These are phyloP conservation scores for Petaurus breviceps DNA, from an alignment of 2,113 vertebrate genomes.

Conservation along the genomic window DNA sequence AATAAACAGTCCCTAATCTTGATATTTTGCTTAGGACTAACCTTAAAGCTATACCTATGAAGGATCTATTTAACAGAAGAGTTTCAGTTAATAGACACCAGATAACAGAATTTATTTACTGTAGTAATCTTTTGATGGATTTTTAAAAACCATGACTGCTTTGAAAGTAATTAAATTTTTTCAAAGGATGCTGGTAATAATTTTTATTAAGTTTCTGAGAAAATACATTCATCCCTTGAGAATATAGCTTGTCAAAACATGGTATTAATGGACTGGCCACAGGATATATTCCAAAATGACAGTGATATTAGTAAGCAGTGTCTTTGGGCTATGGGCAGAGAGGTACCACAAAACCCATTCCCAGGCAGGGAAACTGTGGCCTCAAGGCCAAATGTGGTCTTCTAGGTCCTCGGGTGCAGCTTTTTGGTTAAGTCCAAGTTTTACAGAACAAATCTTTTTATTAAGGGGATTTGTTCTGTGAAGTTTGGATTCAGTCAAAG, in stretches of 20 bases:
- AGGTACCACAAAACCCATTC: background rate
- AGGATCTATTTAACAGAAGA: background rate
- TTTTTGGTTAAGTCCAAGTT: too few species aligned
- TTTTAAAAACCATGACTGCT: background rate
- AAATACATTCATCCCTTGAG: background rate
- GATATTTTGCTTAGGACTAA: conserved; percentile 4
- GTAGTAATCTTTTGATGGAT: background rate
- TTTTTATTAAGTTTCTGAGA: background rate
- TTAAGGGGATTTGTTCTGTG: too few species aligned
- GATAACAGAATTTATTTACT: background rate
- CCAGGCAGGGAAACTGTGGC: too few species aligned
- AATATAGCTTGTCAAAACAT: background rate
- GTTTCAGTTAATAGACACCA: background rate
- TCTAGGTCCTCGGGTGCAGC: too few species aligned
- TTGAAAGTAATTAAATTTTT: background rate
- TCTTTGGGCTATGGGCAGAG: background rate
- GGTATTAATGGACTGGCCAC: background rate
- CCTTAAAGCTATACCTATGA: background rate
- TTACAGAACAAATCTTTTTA: too few species aligned
- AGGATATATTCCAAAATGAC: conserved; percentile 25
- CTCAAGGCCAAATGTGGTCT: too few species aligned
- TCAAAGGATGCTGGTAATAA: background rate
- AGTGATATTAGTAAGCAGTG: background rate
- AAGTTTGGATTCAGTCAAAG: too few species aligned
- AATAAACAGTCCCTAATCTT: background rate